Evolutionary conservation across 1,140 invertebrate genomes (phyloP).

Genomic region (Drosophila ananassae): DNA sequence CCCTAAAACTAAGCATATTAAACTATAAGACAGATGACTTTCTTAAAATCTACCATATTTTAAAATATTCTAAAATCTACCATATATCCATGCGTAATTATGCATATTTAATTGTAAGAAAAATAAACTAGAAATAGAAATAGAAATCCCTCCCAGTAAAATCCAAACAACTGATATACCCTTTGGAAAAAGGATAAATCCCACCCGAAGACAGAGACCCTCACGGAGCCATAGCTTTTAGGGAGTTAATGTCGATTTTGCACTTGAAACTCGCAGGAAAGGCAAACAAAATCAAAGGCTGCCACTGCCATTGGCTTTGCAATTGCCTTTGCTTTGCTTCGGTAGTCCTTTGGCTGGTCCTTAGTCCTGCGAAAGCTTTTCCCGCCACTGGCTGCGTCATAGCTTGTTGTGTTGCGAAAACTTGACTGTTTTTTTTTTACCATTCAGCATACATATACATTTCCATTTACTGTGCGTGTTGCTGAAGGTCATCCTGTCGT

Average conservation of each 20-base stretch:
- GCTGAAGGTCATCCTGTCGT: conserved; percentile 80
- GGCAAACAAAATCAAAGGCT: conserved; percentile 60
- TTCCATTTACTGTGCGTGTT: conserved; percentile 64
- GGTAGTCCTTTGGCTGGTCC: neutral
- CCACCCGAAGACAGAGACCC: conserved; percentile 5
- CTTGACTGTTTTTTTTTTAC: conserved; percentile 72
- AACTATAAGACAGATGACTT: too few relatives aligned
- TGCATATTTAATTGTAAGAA: too few relatives aligned
- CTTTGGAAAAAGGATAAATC: conserved; percentile 10
- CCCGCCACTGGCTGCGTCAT: conserved; percentile 63
- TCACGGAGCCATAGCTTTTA: conserved; percentile 35
- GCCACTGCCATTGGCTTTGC: neutral
- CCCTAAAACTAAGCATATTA: too few relatives aligned
- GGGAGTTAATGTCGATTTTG: conserved; percentile 72
- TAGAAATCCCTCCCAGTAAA: too few relatives aligned
- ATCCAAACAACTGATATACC: neutral
- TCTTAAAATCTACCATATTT: too few relatives aligned
- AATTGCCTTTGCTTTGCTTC: conserved; percentile 1
- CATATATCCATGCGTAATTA: too few relatives aligned
- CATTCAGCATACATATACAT: neutral
- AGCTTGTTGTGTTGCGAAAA: conserved; percentile 64
- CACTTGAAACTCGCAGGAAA: conserved; percentile 70
- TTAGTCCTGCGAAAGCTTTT: conserved; percentile 55
- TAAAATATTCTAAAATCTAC: too few relatives aligned
- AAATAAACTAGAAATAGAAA: too few relatives aligned